phyloP scores from a whole-genome alignment of 2,888 invertebrate species.

The Rhaphigaster nebulosa region DNA sequence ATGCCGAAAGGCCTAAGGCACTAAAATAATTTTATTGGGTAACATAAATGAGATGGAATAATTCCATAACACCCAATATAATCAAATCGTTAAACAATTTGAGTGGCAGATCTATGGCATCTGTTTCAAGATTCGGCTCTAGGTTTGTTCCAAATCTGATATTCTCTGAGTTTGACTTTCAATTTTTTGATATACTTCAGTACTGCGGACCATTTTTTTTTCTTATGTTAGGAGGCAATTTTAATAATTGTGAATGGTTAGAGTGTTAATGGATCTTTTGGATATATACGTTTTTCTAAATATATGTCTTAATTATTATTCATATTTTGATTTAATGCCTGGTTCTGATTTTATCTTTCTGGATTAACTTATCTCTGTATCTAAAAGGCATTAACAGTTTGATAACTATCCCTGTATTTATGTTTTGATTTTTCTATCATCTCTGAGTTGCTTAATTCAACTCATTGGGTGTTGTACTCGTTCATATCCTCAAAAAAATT shows the following conservation, averaged over 20 bases:
- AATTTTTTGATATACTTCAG: too few relatives aligned
- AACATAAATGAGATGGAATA: too few relatives aligned
- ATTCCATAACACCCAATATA: neutral
- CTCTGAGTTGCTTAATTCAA: neutral
- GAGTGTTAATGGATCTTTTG: too few relatives aligned
- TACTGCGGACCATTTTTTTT: too few relatives aligned
- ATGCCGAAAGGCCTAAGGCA: too few relatives aligned
- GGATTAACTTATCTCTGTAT: neutral
- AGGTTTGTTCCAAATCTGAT: neutral
- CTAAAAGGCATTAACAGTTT: neutral
- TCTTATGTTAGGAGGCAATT: too few relatives aligned
- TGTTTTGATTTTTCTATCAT: neutral
- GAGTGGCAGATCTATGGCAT: too few relatives aligned
- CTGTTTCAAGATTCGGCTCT: neutral
- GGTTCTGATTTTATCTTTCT: neutral
- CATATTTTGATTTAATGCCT: neutral
- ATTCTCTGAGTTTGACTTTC: neutral
- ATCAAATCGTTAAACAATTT: neutral
- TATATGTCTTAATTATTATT: neutral
- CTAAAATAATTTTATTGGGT: too few relatives aligned
- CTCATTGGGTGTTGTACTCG: too few relatives aligned
- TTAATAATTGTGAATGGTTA: too few relatives aligned
- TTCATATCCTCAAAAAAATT: too few relatives aligned
- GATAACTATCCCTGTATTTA: neutral
- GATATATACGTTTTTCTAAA: too few relatives aligned